Percentiles rank a stretch among this genome's conserved stretches.
phyloP scores from a whole-genome alignment of 1,140 invertebrate genomes.

The Hycleus phaleratus region DNA sequence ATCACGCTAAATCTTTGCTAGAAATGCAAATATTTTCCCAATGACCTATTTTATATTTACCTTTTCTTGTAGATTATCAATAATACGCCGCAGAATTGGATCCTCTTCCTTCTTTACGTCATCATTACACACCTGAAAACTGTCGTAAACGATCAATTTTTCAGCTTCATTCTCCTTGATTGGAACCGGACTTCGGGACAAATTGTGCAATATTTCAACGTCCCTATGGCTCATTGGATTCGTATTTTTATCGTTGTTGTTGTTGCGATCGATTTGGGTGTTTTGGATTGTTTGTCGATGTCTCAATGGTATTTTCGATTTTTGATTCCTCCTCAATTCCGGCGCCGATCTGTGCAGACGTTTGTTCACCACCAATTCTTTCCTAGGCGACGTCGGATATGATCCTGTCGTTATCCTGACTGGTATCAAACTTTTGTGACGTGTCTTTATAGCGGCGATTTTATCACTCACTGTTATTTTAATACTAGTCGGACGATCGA shows the following conservation, averaged over 20 bases:
- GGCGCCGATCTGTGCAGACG: slow-evolving; percentile 15
- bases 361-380: not conserved
- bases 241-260: slow-evolving; percentile 34
- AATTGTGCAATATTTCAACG: slow-evolving; percentile 55
- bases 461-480: slow-evolving; percentile 28
- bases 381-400: slow-evolving; percentile 3
- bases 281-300: not conserved
- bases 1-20: too few species aligned
- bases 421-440: slow-evolving; percentile 13
- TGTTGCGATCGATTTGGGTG: not conserved
- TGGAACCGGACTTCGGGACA: slow-evolving; percentile 38
- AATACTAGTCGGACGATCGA: slow-evolving; percentile 12
- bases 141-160: slow-evolving; percentile 11
- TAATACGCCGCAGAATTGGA: not conserved
- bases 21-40: too few species aligned
- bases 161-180: not conserved
- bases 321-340: not conserved
- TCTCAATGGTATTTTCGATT: slow-evolving; percentile 6
- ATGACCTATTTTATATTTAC: too few species aligned
- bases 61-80: too few species aligned
- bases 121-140: slow-evolving; percentile 19
- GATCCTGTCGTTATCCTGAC: slow-evolving; percentile 4
- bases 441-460: slow-evolving; percentile 3
- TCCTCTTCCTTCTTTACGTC: slow-evolving; percentile 1
- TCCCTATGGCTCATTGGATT: slow-evolving; percentile 46